Base-by-base conservation (phyloP, 1,140 invertebrate genomes). In the Physella acuta region DNA sequence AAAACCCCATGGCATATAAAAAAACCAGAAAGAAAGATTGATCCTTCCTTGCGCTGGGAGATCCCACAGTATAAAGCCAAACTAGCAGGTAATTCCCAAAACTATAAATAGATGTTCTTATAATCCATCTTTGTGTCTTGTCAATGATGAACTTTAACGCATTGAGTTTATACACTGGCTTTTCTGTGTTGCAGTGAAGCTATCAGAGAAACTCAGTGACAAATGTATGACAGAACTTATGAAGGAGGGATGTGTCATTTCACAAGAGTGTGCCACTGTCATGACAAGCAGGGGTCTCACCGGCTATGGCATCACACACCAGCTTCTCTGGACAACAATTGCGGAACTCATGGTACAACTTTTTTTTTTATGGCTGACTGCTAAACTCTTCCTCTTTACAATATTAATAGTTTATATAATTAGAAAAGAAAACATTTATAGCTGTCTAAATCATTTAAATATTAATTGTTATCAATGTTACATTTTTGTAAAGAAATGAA, bases 221-320 rank as follows among this genome's bases (percentile, higher is more conserved):
- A 58, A 31, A 11, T 83, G 81, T 71, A 79, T 83, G 77, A 68
- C 70, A 20, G 77, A 83, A 60, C 49, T 83, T 31, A 77, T 74
- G 16, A 74, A 76, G 8, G 68, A 66, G 11, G 53, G 60, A 28
- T 82, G 80, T 76, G 64, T 71, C 26, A 74, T 82, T 17, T 74
- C 71, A 44, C 37, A 73, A 8, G 53, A 70, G 16, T 83, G 81
- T 76, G 56, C 69, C 3, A 20, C 75, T 16, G 60, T 72, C 0
- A 83, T 81, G 78, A 80, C 77, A 8, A 58, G 30, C 1, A 74
- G 73, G 56, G 79, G 80, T 20, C 55, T 82, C 31, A 75, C 78
- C 1, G 81, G 75, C 2, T 81, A 81, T 69, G 76, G 75, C 44
- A 79, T 80, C 56, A 81, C 81, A n/a, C 81, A 82, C 60, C 81